These are phyloP conservation scores for Riptortus pedestris DNA, from an alignment of 1,140 invertebrate species.

Conservation along the genomic window DNA sequence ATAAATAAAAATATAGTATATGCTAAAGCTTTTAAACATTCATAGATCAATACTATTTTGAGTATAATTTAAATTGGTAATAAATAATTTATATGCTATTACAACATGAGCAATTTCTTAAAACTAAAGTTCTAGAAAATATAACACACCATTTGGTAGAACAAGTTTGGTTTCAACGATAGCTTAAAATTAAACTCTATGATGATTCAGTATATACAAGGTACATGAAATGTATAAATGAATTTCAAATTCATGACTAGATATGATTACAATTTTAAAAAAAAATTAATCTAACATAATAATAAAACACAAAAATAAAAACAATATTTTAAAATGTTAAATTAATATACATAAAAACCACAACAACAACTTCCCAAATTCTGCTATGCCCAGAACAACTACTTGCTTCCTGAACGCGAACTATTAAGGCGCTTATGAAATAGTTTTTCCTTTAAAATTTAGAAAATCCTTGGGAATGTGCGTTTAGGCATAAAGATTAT, in stretches of 20 bases:
- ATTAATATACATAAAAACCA: too few species aligned
- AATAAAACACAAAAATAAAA: too few species aligned
- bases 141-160: conserved; percentile 7
- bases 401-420: not conserved
- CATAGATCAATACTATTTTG: too few species aligned
- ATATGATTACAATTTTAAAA: conserved; percentile 2
- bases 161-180: conserved; percentile 9
- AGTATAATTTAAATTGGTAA: too few species aligned
- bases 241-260: conserved; percentile 13
- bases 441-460: not conserved
- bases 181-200: not conserved
- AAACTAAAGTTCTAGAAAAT: not conserved
- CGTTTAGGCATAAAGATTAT: not conserved
- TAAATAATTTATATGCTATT: too few species aligned
- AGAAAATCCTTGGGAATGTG: not conserved
- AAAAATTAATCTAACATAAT: too few species aligned
- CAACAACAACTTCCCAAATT: too few species aligned
- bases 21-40: conserved; percentile 7
- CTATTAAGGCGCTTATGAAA: not conserved
- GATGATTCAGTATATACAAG: conserved; percentile 3
- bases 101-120: conserved; percentile 11
- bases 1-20: conserved; percentile 10
- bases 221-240: not conserved
- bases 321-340: too few species aligned
- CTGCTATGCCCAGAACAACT: too few species aligned